Base-by-base conservation (phyloP, 2,797 vertebrate genomes). In the Cryptoprocta ferox region DNA sequence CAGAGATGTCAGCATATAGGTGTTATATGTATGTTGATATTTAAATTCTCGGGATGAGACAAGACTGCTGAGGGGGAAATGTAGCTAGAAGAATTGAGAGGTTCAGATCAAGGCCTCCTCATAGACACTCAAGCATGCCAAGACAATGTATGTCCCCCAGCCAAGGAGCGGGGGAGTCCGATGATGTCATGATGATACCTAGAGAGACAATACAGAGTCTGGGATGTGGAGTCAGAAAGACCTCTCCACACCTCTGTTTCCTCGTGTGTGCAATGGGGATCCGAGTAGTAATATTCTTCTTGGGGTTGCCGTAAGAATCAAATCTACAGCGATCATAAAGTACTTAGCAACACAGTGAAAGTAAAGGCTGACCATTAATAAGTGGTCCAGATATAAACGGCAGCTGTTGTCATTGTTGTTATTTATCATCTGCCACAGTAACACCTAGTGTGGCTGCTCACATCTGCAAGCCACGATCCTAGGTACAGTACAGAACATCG, bases 361-460 rank as follows among this genome's bases (percentile, higher is more conserved):
- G 7, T 42, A 24, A 90, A 79, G n/a, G 26, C 39, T 82, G 56
- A 70, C n/a, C 3, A 13, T 3, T 45, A 50, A 14, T 35, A 89
- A 92, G 18, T 13, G 9, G 30, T 68, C 79, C 8, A 9, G 37
- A 48, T 24, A 14, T 50, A 71, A 80, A 50, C 24, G 59, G 66
- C 30, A 63, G 93, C 66, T 73, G 14, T 37, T 4, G 39, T 15
- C 59, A 13, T 11, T 50, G 39, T 11, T 50, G 39, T 59, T 59
- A 24, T 56, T 97, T 76, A 66, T 91, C 63, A 56, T 24, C 66
- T 16, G 26, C 82, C 95, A 80, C 59, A 87, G 66, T 35, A 81
- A 71, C 61, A 95, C 76, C 15, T 73, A 8, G 53, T 89, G 53
- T 89, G 65, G 79, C 82, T 91, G 81, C 37, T 91, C 79, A 70